Conservation (phyloP, 1,140 invertebrate species). For the Formica exsecta region DNA sequence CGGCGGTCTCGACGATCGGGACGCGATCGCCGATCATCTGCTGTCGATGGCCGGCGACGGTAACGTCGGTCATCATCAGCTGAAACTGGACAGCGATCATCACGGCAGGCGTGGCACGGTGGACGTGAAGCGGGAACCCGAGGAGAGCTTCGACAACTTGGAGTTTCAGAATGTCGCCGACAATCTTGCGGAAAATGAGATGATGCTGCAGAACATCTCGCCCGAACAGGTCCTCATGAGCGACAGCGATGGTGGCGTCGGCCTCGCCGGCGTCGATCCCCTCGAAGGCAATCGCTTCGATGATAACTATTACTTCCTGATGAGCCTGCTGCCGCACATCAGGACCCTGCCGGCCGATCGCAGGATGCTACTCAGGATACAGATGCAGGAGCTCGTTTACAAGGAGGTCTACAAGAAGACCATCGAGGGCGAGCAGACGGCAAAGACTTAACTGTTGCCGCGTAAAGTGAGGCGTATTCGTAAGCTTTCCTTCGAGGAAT, state of each 20-base stretch:
- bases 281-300: conserved; percentile 80
- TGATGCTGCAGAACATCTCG: conserved; percentile 84
- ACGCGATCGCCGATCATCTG: conserved; percentile 73
- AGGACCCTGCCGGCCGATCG: conserved; percentile 81
- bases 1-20: conserved; percentile 72
- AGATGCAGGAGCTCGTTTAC: conserved; percentile 85
- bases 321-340: conserved; percentile 84
- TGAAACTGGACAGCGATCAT: conserved; percentile 66
- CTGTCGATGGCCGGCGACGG: conserved; percentile 71
- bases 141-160: conserved; percentile 79
- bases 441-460: conserved; percentile 43
- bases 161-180: conserved; percentile 80
- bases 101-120: conserved; percentile 62
- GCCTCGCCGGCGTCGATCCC: conserved; percentile 75
- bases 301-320: conserved; percentile 85
- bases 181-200: conserved; percentile 80
- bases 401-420: conserved; percentile 85
- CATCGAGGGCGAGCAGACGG: conserved; percentile 51
- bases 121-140: conserved; percentile 82
- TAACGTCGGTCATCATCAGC: conserved; percentile 42
- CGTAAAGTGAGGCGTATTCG: background rate
- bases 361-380: conserved; percentile 83
- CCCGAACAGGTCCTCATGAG: conserved; percentile 83
- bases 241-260: conserved; percentile 78
- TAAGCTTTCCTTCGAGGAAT: background rate